Percentiles rank a stretch among this genome's conserved stretches.
Evolutionary conservation across 2,888 invertebrate genomes (phyloP).

Genomic region (Eumerus sabulonum): DNA sequence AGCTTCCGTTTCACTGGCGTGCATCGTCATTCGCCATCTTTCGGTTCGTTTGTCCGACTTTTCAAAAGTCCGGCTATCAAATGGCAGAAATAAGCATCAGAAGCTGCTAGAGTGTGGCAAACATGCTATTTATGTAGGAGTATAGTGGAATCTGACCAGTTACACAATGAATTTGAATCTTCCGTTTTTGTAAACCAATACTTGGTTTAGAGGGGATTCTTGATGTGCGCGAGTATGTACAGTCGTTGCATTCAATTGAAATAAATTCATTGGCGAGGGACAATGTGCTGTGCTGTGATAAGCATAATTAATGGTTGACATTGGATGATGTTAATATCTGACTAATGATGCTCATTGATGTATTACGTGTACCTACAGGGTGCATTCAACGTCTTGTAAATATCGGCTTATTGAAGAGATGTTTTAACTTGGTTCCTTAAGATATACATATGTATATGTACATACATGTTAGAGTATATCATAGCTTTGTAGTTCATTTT

Average conservation of each 20-base stretch:
- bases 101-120: conserved; percentile 1
- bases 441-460: too few relatives aligned
- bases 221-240: conserved; percentile 29
- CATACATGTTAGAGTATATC: too few relatives aligned
- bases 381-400: too few relatives aligned
- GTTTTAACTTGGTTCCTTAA: too few relatives aligned
- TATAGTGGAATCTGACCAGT: conserved; percentile 9
- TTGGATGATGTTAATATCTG: conserved; percentile 18
- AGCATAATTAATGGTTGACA: conserved; percentile 25
- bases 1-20: conserved; percentile 56
- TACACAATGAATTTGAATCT: conserved; percentile 31
- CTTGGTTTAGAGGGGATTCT: conserved; percentile 13
- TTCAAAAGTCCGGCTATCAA: conserved; percentile 29
- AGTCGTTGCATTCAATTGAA: conserved; percentile 38
- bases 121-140: background rate
- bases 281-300: conserved; percentile 19
- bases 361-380: too few relatives aligned
- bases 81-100: conserved; percentile 31
- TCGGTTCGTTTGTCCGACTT: conserved; percentile 27
- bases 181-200: conserved; percentile 44
- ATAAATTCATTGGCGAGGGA: conserved; percentile 1
- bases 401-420: too few relatives aligned
- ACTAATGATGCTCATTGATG: background rate
- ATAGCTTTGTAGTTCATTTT: too few relatives aligned
- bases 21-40: conserved; percentile 32